Evolutionary conservation across 2,797 vertebrate genomes (phyloP).

Genomic region (Muraenolepis orangiensis): DNA sequence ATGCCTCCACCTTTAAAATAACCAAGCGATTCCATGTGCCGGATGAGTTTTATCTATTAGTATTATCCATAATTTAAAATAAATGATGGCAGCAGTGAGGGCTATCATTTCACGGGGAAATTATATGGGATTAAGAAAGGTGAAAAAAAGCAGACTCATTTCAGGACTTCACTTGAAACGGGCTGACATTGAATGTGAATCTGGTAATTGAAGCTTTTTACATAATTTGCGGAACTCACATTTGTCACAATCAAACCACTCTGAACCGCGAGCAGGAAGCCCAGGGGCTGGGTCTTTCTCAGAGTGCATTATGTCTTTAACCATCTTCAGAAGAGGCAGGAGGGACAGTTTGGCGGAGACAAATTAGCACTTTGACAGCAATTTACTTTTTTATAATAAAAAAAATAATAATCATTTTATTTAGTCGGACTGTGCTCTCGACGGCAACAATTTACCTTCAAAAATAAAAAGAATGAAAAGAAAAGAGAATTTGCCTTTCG

Average conservation of each 20-base stretch:
- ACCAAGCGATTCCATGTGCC: too few relatives aligned
- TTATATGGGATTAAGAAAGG: neutral
- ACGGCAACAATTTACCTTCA: conserved; percentile 27
- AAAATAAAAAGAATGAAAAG: conserved; percentile 4
- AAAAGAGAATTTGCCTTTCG: neutral
- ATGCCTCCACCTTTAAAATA: neutral
- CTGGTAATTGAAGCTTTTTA: neutral
- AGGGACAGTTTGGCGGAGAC: neutral
- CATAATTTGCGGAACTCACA: neutral
- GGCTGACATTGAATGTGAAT: neutral
- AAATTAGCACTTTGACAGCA: neutral
- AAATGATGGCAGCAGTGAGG: too few relatives aligned
- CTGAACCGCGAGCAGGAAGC: neutral
- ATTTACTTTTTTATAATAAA: neutral
- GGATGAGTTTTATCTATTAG: neutral
- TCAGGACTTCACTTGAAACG: neutral
- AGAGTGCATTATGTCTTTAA: too few relatives aligned
- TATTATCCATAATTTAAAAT: too few relatives aligned
- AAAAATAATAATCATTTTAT: conserved; percentile 24
- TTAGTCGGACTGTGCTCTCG: conserved; percentile 3
- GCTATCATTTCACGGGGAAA: neutral
- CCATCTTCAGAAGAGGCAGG: neutral
- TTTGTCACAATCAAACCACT: neutral
- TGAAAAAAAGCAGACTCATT: neutral
- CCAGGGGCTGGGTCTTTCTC: neutral